Evolutionary conservation across 2,113 vertebrate genomes (phyloP), one percentile per base, ranked within the genome.

Genomic region (Calyptomena viridis): DNA sequence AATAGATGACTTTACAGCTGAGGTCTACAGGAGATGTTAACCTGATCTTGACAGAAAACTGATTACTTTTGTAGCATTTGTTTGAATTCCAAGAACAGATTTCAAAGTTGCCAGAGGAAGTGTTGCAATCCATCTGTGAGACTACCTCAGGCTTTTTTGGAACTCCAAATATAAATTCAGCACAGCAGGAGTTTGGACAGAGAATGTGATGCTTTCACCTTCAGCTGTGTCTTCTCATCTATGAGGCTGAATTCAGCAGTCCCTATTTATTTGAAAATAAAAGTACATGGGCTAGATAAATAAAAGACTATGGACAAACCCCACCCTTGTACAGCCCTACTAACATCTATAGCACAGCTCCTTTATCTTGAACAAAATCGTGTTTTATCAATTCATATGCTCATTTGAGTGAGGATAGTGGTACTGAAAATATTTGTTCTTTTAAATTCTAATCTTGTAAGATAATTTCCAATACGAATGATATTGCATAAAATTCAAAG

Each of bases 121-220:
- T 40, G 40, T 46, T 88, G 47, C 66, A 88, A 68, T 63, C 56
- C 2, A 0, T 62, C 35, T 75, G 0, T 24, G 55, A 85, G 47
- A 25, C 13, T 93, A 37, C 28, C 23, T 68, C 33, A 46, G 30
- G 20, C 28, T 88, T 74, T 79, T 90, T 6, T 81, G 53, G 64
- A 94, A 91, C 44, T 87, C 14, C 0, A 4, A 77, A 44, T 56
- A 50, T 52, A 91, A 81, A 76, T 73, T 90, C 84, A 91, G 82
- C 62, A 88, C 73, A 94, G 72, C 31, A 28, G 73, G 81, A 93
- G 8, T 82, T 50, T 79, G 71, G 91, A 90, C 56, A 93, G 82
- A 67, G 95, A 96, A 97, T 62, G 84, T 23, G 82, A 84, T 75
- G 56, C 84, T 94, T 97, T 96, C 93, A 96, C 93, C 95, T 96